These are phyloP conservation scores for Caenorhabditis brenneri DNA, from an alignment of 1,140 invertebrate genomes.

Conservation along the genomic window DNA sequence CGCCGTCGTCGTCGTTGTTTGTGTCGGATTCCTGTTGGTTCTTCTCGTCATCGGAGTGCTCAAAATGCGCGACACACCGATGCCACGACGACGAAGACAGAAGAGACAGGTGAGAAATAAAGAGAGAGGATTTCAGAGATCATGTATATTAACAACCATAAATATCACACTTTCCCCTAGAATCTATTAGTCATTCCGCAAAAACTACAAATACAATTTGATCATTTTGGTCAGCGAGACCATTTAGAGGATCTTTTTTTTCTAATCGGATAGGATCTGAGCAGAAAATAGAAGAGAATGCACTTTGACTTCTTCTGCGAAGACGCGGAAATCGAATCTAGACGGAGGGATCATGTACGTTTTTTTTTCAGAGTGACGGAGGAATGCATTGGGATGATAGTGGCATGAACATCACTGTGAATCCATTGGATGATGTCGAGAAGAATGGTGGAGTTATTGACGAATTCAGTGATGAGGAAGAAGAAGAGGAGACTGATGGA, in stretches of 20 bases:
- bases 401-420: slow-evolving; percentile 71
- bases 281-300: slow-evolving; percentile 13
- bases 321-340: not conserved
- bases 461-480: slow-evolving; percentile 60
- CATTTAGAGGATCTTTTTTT: no score
- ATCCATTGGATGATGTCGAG: slow-evolving; percentile 70
- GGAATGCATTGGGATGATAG: slow-evolving; percentile 71
- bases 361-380: slow-evolving; percentile 58
- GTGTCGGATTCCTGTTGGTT: slow-evolving; percentile 70
- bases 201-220: not conserved
- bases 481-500: slow-evolving; percentile 57
- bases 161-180: not conserved
- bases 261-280: not conserved
- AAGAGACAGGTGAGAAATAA: slow-evolving; percentile 32
- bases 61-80: slow-evolving; percentile 68
- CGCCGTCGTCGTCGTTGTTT: slow-evolving; percentile 69
- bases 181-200: slow-evolving; percentile 6
- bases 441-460: slow-evolving; percentile 54
- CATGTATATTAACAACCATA: not conserved
- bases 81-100: slow-evolving; percentile 59
- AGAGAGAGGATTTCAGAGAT: not conserved
- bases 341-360: not conserved
- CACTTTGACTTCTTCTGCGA: slow-evolving; percentile 1
- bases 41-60: slow-evolving; percentile 68
- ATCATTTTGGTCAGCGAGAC: not conserved